Conservation (phyloP, 2,888 invertebrate species). For the Nasonovia ribisnigri region DNA sequence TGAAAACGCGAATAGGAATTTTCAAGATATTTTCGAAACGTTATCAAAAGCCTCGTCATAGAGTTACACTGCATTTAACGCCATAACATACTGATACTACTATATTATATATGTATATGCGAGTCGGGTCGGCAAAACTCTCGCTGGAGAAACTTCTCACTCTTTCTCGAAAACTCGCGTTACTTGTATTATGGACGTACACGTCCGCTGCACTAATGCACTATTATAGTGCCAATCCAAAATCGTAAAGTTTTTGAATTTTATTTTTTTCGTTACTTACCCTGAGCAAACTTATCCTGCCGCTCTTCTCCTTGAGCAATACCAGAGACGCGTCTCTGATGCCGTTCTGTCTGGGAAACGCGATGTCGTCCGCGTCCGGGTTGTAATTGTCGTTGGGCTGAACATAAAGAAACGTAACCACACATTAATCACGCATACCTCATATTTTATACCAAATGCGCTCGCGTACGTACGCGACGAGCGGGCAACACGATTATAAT, state of each 20-base stretch:
- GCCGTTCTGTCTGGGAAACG: slow-evolving; percentile 78
- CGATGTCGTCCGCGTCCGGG: slow-evolving; percentile 76
- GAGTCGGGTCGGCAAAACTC: neutral
- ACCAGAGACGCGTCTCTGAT: slow-evolving; percentile 88
- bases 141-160: neutral
- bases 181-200: neutral
- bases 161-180: neutral
- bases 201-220: neutral
- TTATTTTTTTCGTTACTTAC: slow-evolving; percentile 70
- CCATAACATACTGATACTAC: neutral
- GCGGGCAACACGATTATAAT: neutral
- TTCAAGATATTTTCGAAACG: neutral
- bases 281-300: slow-evolving; percentile 85
- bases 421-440: neutral
- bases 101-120: neutral
- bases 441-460: neutral
- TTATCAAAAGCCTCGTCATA: neutral
- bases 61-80: neutral
- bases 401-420: slow-evolving; percentile 67
- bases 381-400: slow-evolving; percentile 81
- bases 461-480: neutral
- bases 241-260: neutral
- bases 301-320: slow-evolving; percentile 90
- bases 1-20: neutral
- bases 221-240: neutral